A percentile compares a stretch with the other conserved stretches of the same genome.
Evolutionary conservation across 2,113 vertebrate species (phyloP).

Genomic region (Eurypyga helias): DNA sequence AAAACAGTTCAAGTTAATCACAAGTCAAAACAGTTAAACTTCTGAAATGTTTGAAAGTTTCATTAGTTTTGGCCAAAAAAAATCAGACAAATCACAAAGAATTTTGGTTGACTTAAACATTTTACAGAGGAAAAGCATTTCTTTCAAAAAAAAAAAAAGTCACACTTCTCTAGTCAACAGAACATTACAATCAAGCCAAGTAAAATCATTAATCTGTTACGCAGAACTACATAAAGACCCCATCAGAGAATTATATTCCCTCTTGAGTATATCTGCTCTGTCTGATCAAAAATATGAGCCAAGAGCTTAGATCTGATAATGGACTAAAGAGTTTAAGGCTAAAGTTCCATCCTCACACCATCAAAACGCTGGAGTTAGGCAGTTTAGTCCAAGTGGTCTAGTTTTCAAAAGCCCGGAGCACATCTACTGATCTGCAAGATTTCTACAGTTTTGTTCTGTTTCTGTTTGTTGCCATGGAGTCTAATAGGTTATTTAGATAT

Average conservation of each 20-base stretch:
- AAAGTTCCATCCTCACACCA: background rate
- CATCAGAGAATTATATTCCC: background rate
- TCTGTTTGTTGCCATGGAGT: background rate
- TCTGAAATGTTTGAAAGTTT: background rate
- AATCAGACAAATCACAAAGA: background rate
- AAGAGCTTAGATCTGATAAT: background rate
- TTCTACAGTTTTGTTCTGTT: background rate
- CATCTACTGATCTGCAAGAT: background rate
- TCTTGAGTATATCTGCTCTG: background rate
- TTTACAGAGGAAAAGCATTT: background rate
- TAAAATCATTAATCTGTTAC: background rate
- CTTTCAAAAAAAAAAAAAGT: background rate
- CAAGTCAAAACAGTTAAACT: conserved; percentile 6
- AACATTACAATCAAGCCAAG: background rate
- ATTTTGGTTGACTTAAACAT: background rate
- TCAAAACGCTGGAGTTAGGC: background rate
- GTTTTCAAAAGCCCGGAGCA: background rate
- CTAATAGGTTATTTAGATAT: background rate
- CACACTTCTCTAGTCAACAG: background rate
- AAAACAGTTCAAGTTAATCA: background rate
- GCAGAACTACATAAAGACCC: background rate
- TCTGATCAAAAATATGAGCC: background rate
- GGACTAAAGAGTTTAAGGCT: background rate
- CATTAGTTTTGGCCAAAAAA: background rate
- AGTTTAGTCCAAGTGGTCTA: background rate